Evolutionary conservation across 2,888 invertebrate species (phyloP).

Genomic region (Aphrophora alni): DNA sequence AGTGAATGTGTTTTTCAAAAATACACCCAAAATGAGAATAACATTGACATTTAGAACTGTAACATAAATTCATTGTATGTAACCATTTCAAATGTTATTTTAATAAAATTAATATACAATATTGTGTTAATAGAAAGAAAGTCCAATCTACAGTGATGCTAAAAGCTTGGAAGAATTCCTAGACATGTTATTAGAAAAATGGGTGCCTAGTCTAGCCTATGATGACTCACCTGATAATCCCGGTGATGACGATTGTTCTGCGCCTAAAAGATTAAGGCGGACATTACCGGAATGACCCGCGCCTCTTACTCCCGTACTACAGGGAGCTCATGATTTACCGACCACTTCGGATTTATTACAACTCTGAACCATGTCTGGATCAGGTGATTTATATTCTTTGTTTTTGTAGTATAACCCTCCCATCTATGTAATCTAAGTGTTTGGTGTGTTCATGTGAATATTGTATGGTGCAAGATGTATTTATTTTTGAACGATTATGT

Average conservation of each 20-base stretch:
- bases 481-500: background rate
- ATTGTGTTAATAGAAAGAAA: constrained; percentile 66
- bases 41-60: too few species aligned
- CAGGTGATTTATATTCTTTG: background rate
- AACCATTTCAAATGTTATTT: too few species aligned
- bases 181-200: constrained; percentile 79
- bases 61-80: too few species aligned
- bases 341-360: constrained; percentile 31
- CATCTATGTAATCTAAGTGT: background rate
- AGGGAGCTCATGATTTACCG: constrained; percentile 30
- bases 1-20: too few species aligned
- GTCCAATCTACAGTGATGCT: constrained; percentile 78
- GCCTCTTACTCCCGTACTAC: constrained; percentile 34
- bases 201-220: constrained; percentile 72
- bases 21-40: too few species aligned
- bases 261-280: constrained; percentile 17
- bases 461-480: background rate
- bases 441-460: background rate
- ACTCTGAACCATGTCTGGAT: constrained; percentile 4
- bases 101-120: too few species aligned
- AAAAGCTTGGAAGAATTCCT: constrained; percentile 85
- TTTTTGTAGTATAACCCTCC: background rate
- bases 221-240: constrained; percentile 54
- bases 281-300: constrained; percentile 35
- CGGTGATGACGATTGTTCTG: background rate